These are phyloP conservation scores for Agelastica alni DNA, from an alignment of 2,888 invertebrate species.

Conservation along the genomic window DNA sequence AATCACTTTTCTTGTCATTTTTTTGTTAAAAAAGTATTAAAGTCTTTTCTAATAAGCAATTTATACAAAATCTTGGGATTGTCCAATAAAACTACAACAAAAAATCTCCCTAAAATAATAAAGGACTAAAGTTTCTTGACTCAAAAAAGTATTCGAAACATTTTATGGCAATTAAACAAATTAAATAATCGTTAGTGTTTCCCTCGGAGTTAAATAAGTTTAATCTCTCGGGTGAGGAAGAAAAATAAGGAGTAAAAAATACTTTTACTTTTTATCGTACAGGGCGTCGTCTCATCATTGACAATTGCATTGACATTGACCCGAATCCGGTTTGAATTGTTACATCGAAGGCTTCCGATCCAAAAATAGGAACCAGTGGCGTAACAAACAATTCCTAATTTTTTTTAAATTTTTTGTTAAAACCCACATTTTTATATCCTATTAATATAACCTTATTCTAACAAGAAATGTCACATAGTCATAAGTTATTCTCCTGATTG, in stretches of 20 bases:
- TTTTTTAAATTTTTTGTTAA: too few relatives aligned
- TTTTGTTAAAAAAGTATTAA: too few relatives aligned
- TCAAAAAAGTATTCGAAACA: not conserved
- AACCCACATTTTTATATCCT: too few relatives aligned
- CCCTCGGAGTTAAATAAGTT: not conserved
- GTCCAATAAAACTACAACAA: too few relatives aligned
- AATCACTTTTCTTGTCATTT: too few relatives aligned
- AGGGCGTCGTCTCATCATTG: not conserved
- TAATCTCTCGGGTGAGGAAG: not conserved
- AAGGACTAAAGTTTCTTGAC: not conserved
- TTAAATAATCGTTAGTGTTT: not conserved
- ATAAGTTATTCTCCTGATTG: too few relatives aligned
- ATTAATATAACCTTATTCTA: too few relatives aligned
- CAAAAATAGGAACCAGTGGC: not conserved
- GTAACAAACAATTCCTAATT: too few relatives aligned
- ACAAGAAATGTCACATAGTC: too few relatives aligned
- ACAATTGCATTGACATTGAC: slow-evolving; percentile 8
- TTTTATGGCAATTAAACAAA: not conserved
- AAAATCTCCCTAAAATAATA: not conserved
- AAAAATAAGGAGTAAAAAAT: not conserved
- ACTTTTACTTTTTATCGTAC: slow-evolving; percentile 1
- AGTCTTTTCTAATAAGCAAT: too few relatives aligned
- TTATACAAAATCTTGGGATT: too few relatives aligned
- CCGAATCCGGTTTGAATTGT: not conserved
- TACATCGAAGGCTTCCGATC: slow-evolving; percentile 3